These are phyloP conservation scores for Hirundo rustica DNA, from an alignment of 2,797 vertebrate genomes.

Conservation along the genomic window DNA sequence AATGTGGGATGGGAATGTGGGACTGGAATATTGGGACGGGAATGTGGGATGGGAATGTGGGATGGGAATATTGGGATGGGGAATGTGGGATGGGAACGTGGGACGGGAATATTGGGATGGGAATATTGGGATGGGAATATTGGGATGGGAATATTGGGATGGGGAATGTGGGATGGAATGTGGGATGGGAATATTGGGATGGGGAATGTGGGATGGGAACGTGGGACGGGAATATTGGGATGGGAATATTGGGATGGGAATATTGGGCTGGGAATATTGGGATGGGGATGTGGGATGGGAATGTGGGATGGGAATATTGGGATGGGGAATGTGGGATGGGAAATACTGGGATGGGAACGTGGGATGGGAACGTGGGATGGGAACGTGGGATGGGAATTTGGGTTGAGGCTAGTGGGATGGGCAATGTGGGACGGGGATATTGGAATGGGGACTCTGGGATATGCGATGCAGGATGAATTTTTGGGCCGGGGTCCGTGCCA, in stretches of 20 bases:
- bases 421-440: no score
- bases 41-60: no score
- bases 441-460: not conserved
- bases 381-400: fast-evolving
- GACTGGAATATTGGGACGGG: no score
- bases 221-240: fast-evolving
- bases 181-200: not conserved
- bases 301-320: no score
- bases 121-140: no score
- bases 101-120: no score
- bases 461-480: fast-evolving
- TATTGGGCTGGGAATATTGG: not conserved
- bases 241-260: no score
- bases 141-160: not conserved
- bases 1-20: no score
- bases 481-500: fast-evolving
- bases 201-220: not conserved
- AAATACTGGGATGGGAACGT: no score
- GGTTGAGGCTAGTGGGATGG: not conserved
- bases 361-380: no score
- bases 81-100: not conserved
- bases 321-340: no score
- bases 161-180: fast-evolving
- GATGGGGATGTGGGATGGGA: not conserved
- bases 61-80: no score